Conservation (phyloP, 2,888 invertebrate species). For the Drosophila mimica region DNA sequence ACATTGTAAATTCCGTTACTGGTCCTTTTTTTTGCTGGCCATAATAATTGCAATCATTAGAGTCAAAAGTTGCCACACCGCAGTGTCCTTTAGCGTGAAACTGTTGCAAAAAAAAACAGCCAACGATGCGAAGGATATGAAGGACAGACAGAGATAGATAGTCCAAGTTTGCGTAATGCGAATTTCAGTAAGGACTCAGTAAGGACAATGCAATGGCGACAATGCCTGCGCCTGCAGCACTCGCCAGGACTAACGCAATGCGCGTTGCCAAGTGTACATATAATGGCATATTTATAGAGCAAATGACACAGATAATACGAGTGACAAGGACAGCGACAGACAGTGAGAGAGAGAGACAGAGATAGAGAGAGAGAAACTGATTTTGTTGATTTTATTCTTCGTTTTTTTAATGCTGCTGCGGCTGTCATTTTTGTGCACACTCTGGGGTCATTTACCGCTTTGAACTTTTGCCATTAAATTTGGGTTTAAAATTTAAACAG, state of each 20-base stretch:
- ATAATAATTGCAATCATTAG: conserved; percentile 82
- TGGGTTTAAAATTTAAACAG: conserved; percentile 34
- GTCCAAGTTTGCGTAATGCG: conserved; percentile 46
- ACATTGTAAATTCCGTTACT: conserved; percentile 66
- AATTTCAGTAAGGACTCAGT: conserved; percentile 47
- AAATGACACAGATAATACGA: conserved; percentile 34
- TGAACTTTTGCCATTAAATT: conserved; percentile 62
- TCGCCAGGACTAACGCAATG: conserved; percentile 64
- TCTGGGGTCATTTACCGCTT: conserved; percentile 75
- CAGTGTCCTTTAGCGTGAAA: conserved; percentile 75
- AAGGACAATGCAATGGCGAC: conserved; percentile 56
- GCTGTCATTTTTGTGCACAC: conserved; percentile 65
- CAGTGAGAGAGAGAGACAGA: background rate
- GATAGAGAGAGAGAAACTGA: conserved; percentile 3
- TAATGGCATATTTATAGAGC: conserved; percentile 77
- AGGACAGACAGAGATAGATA: conserved; percentile 29
- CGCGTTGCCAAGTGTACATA: conserved; percentile 71
- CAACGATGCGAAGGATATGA: conserved; percentile 1
- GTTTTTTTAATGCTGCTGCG: conserved; percentile 59
- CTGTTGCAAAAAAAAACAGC: conserved; percentile 52
- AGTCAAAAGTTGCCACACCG: conserved; percentile 82
- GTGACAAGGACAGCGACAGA: conserved; percentile 12
- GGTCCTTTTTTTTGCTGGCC: conserved; percentile 57
- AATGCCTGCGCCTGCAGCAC: conserved; percentile 48
- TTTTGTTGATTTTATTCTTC: conserved; percentile 17